phyloP scores from a whole-genome alignment of 1,140 invertebrate genomes.

The Battus philenor region DNA sequence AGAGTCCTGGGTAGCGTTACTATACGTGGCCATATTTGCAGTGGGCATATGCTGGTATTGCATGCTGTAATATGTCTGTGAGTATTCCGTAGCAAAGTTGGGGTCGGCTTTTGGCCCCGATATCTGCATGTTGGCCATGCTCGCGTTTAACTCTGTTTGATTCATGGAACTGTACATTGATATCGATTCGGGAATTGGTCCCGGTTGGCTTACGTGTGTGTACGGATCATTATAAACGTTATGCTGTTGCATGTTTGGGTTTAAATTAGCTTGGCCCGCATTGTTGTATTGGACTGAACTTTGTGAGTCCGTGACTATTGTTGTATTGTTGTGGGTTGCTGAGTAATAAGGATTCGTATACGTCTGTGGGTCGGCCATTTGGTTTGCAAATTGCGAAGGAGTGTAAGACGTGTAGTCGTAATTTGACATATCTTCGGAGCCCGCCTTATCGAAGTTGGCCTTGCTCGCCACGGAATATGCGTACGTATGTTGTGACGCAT shows the following conservation, averaged over 20 bases:
- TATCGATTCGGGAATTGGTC: slow-evolving; percentile 20
- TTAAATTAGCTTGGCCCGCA: slow-evolving; percentile 25
- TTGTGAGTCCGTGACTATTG: slow-evolving; percentile 47
- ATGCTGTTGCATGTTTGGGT: slow-evolving; percentile 25
- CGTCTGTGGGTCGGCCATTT: slow-evolving; percentile 41
- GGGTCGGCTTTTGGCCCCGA: slow-evolving; percentile 34
- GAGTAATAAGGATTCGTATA: slow-evolving; percentile 55
- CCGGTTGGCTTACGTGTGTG: slow-evolving; percentile 17
- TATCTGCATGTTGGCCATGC: slow-evolving; percentile 58
- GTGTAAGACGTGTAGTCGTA: slow-evolving; percentile 47
- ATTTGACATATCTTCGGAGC: slow-evolving; percentile 36
- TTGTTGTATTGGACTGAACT: slow-evolving; percentile 25
- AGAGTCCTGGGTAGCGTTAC: slow-evolving; percentile 35
- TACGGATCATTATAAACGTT: slow-evolving; percentile 35
- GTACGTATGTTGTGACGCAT: slow-evolving; percentile 29
- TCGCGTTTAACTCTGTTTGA: slow-evolving; percentile 41
- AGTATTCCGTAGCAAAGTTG: slow-evolving; percentile 33
- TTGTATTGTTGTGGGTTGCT: slow-evolving; percentile 39
- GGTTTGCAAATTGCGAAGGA: slow-evolving; percentile 43
- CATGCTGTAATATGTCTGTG: slow-evolving; percentile 51
- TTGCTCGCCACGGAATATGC: slow-evolving; percentile 34
- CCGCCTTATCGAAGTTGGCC: slow-evolving; percentile 33
- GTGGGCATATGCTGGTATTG: slow-evolving; percentile 49
- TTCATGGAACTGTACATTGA: slow-evolving; percentile 21
- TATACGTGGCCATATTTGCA: slow-evolving; percentile 44